Percentiles rank a stretch among this genome's conserved stretches.
phyloP scores from a whole-genome alignment of 2,113 vertebrate species.

The Excalfactoria chinensis region DNA sequence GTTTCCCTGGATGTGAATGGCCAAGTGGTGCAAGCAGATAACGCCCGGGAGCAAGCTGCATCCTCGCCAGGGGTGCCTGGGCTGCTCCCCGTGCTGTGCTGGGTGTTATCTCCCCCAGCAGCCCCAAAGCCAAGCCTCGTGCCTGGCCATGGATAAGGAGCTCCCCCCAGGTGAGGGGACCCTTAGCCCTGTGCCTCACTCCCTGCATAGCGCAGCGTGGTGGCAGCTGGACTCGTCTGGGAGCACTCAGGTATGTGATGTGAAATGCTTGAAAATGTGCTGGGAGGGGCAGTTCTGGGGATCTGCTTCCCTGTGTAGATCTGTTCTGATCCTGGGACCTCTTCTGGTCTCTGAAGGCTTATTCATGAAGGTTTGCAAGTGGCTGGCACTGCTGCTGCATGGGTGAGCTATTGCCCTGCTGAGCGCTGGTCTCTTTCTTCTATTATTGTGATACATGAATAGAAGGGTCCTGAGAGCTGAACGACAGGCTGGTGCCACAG shows the following conservation, averaged over 20 bases:
- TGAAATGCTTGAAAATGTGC: background rate
- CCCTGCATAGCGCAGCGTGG: accelerated
- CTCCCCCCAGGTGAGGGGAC: constrained; percentile 12
- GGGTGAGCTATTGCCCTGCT: background rate
- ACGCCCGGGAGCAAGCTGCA: background rate
- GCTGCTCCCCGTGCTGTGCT: background rate
- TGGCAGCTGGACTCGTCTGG: accelerated
- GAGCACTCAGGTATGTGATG: background rate
- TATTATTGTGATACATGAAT: background rate
- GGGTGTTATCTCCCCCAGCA: constrained; percentile 20
- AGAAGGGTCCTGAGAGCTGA: background rate
- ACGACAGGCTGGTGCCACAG: accelerated
- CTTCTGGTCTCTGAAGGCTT: background rate
- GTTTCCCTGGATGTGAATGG: background rate
- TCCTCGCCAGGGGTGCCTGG: background rate
- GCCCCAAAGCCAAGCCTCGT: background rate
- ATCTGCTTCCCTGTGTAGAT: accelerated
- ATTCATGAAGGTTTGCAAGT: background rate
- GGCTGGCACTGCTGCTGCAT: background rate
- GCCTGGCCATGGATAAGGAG: constrained; percentile 1
- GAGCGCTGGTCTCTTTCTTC: background rate
- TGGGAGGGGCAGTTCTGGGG: accelerated
- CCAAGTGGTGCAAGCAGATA: constrained; percentile 32
- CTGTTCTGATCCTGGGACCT: background rate
- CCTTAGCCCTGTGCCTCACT: accelerated